phyloP scores from a whole-genome alignment of 2,113 vertebrate species.

The Plotosus lineatus region DNA sequence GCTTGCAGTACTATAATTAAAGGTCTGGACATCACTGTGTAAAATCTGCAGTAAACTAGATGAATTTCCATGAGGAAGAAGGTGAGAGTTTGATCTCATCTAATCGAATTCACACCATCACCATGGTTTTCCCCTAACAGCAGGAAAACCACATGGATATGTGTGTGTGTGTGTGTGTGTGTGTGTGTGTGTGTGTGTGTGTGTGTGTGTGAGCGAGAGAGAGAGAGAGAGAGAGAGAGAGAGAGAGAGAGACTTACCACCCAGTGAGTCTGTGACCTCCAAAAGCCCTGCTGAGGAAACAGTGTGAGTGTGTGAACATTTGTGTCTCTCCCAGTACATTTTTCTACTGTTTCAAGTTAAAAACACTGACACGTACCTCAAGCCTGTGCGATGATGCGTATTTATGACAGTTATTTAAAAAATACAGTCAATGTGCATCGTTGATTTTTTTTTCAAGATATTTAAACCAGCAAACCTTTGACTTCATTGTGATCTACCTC shows the following conservation, averaged over 20 bases:
- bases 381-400: background rate
- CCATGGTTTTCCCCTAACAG: constrained; percentile 45
- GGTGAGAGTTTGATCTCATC: constrained; percentile 31
- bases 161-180: constrained; percentile 31
- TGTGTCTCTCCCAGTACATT: constrained; percentile 9
- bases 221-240: constrained; percentile 5
- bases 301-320: constrained; percentile 18
- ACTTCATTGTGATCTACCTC: too few relatives aligned
- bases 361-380: background rate
- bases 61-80: constrained; percentile 8
- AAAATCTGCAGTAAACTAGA: background rate
- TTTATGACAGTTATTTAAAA: background rate
- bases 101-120: constrained; percentile 44
- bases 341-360: constrained; percentile 2
- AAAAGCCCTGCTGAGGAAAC: constrained; percentile 21
- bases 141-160: constrained; percentile 40
- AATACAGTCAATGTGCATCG: too few relatives aligned
- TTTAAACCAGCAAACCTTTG: too few relatives aligned
- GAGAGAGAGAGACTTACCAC: constrained; percentile 37
- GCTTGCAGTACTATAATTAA: background rate
- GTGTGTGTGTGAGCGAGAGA: constrained; percentile 32
- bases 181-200: constrained; percentile 38
- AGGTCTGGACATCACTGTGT: background rate
- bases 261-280: constrained; percentile 40
- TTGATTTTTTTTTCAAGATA: too few relatives aligned